Evolutionary conservation across 2,888 invertebrate genomes (phyloP).

Genomic region (Leucoma salicis): DNA sequence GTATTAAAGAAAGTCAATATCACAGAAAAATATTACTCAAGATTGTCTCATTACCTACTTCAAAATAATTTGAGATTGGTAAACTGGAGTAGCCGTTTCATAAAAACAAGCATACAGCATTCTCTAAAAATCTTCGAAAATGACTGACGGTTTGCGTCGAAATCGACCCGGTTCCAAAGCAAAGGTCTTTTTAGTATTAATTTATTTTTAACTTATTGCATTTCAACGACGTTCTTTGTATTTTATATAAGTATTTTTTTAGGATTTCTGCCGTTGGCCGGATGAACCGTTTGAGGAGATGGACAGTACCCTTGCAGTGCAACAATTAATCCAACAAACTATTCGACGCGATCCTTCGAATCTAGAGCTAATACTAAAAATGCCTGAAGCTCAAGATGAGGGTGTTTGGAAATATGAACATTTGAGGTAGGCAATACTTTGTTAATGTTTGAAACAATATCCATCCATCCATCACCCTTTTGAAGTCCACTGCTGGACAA

Average conservation of each 20-base stretch:
- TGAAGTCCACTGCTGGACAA: no score
- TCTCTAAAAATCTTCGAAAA: slow-evolving; percentile 70
- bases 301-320: slow-evolving; percentile 99
- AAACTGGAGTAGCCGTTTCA: background rate
- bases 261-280: slow-evolving; percentile 99
- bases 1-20: no score
- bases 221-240: background rate
- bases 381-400: slow-evolving; percentile 98
- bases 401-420: slow-evolving; percentile 99
- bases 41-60: background rate
- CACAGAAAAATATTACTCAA: background rate
- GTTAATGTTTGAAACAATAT: no score
- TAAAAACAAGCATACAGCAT: background rate
- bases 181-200: slow-evolving; percentile 82
- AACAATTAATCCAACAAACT: slow-evolving; percentile 99
- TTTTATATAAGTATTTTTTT: slow-evolving; percentile 11
- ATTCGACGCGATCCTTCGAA: slow-evolving; percentile 96
- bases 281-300: slow-evolving; percentile 99
- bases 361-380: slow-evolving; percentile 96
- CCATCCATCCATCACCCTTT: no score
- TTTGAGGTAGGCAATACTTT: no score
- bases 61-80: background rate
- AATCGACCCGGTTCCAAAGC: slow-evolving; percentile 96
- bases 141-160: slow-evolving; percentile 93
- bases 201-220: background rate